Base-by-base conservation (phyloP, 2,888 invertebrate species). In the Tortricodes alternella region DNA sequence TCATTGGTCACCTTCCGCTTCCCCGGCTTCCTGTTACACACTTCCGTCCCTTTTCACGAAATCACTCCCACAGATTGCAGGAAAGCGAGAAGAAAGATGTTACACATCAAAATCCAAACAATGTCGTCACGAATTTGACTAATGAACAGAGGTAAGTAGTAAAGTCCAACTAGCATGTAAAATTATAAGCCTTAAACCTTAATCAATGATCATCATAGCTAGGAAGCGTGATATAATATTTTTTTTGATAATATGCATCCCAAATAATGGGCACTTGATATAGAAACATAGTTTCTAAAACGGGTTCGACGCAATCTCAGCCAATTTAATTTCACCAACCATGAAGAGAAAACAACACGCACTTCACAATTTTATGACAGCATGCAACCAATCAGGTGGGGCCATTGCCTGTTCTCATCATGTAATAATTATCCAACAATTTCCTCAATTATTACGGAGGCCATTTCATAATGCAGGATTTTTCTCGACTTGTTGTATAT, bases 371-470 rank as follows among this genome's bases (percentile, higher is more conserved):
- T 46, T 32, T 32, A 46, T 34, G 9, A 34, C 32, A 9, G n/a
- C 46, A 34, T 34, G 46, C 15, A 34, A 34, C 34, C 46, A 34
- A 34, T 46, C 34, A 18, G 27, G 32, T 46, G 46, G 46, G 46
- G 15, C 32, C 18, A 32, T 9, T 19, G 29, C 11, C 3, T 29
- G 32, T 13, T 21, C 19, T 19, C 21, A 9, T 13, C 46, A 46
- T 46, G 46, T 34, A 34, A 46, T 4, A 19, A 34, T 46, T 46
- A 46, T 21, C 34, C 13, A 46, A 46, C 3, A 4, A 19, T 46
- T 46, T 34, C 32, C 46, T 19, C 21, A 19, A 21, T 46, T n/a
- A n/a, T n/a, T 0, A 46, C 21, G 21, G 18, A 6, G 5, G 0
- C 7, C 13, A 13, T 21, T 7, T 34, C 19, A 21, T 34, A 21